Base-by-base conservation (phyloP, 2,113 vertebrate species). In the Platysteira castanea region DNA sequence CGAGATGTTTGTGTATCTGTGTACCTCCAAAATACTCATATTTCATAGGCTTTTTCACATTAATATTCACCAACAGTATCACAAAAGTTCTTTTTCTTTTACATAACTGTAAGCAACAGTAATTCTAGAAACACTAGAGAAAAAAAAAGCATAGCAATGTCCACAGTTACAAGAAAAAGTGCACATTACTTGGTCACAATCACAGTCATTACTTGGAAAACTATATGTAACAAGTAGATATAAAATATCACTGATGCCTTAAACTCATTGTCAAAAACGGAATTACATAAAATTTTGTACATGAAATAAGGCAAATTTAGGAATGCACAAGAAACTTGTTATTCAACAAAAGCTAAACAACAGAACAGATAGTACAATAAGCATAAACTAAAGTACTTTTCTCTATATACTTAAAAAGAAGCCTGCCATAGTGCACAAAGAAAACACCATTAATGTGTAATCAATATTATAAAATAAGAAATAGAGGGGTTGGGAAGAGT, bases 11-110 rank as follows among this genome's bases (percentile, higher is more conserved):
- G 95, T 98, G 97, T 98, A 97, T 97, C 97, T 98, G 98, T 97
- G 97, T 98, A 98, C 98, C 97, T 98, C 97, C 98, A 98, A 98
- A 98, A 98, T 98, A 98, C 97, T 98, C 96, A 98, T 98, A 98
- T 98, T 98, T 98, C 98, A 98, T 98, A 98, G 98, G 98, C 97
- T 98, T 98, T 98, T 98, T 98, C 98, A 98, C 98, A 98, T 98
- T 98, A 98, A 98, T 98, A 97, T 98, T 98, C 98, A 99, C 98
- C 98, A 98, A 99, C 98, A 98, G 98, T 99, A 98, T 98, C 98
- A 99, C 98, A 99, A 98, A 98, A 98, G 96, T 97, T 98, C 85
- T 97, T 97, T 97, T 97, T 97, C 96, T 98, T 97, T 97, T 97
- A 98, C 96, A 30, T 97, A 98, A 98, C 96, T 98, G 98, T 98